Percentiles rank a stretch among this genome's conserved stretches.
phyloP scores from a whole-genome alignment of 2,888 invertebrate species.

The Bugula neritina region DNA sequence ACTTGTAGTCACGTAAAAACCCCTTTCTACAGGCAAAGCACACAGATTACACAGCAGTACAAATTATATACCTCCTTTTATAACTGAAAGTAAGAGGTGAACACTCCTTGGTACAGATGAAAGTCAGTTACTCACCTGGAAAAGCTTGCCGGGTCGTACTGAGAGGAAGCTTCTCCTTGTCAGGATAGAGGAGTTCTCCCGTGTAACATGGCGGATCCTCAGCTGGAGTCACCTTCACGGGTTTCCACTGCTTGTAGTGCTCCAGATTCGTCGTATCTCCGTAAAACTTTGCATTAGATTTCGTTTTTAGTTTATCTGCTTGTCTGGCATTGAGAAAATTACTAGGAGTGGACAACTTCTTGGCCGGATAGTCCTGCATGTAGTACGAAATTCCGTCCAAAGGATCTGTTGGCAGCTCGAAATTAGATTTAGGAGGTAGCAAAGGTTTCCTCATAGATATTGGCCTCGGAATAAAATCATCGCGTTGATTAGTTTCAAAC shows the following conservation, averaged over 20 bases:
- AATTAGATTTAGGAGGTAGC: constrained; percentile 33
- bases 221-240: constrained; percentile 38
- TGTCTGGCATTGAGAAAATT: background rate
- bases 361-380: constrained; percentile 36
- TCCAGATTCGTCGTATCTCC: constrained; percentile 30
- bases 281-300: constrained; percentile 18
- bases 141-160: constrained; percentile 25
- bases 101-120: too few relatives aligned
- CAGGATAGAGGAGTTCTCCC: constrained; percentile 32
- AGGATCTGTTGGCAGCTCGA: background rate
- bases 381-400: constrained; percentile 33
- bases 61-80: too few relatives aligned
- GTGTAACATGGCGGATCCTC: constrained; percentile 49
- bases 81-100: too few relatives aligned
- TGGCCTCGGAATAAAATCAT: constrained; percentile 36
- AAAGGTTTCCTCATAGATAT: constrained; percentile 21
- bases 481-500: constrained; percentile 42
- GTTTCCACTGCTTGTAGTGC: constrained; percentile 43
- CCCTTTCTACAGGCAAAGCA: too few relatives aligned
- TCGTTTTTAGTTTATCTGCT: constrained; percentile 6
- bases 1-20: too few relatives aligned
- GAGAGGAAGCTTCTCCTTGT: constrained; percentile 16
- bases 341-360: background rate
- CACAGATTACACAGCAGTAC: too few relatives aligned
- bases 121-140: background rate